A percentile compares a stretch with the other conserved stretches of the same genome.
Conservation (phyloP, 2,113 vertebrate genomes). For the Phaethon lepturus region DNA sequence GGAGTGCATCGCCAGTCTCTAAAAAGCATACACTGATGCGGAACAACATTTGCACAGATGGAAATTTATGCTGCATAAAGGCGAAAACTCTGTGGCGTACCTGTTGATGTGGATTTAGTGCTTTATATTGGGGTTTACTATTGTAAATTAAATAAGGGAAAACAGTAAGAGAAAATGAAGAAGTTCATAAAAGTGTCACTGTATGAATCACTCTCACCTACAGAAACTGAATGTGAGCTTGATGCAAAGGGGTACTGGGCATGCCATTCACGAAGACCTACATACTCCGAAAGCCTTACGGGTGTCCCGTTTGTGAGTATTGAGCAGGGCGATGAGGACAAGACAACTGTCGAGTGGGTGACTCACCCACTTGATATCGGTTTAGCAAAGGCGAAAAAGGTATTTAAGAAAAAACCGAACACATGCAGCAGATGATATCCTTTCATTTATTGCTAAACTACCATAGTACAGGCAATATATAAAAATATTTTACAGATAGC, state of each 20-base stretch:
- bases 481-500: slow-evolving; percentile 86
- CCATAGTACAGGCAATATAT: slow-evolving; percentile 81
- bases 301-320: rapidly evolving
- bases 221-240: background rate
- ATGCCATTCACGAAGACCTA: background rate
- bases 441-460: slow-evolving; percentile 84
- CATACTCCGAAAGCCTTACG: rapidly evolving
- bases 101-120: background rate
- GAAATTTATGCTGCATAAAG: background rate
- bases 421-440: slow-evolving; percentile 40
- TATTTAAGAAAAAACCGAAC: background rate
- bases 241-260: background rate
- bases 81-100: background rate
- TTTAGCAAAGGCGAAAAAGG: background rate
- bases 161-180: background rate
- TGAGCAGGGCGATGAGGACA: background rate
- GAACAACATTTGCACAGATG: background rate
- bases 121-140: background rate
- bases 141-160: background rate
- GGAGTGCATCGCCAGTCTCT: background rate
- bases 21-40: background rate
- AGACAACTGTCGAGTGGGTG: background rate
- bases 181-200: background rate
- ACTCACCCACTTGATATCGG: background rate
- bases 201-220: background rate